Conservation (phyloP, 1,140 invertebrate genomes). For the Zophobas morio region DNA sequence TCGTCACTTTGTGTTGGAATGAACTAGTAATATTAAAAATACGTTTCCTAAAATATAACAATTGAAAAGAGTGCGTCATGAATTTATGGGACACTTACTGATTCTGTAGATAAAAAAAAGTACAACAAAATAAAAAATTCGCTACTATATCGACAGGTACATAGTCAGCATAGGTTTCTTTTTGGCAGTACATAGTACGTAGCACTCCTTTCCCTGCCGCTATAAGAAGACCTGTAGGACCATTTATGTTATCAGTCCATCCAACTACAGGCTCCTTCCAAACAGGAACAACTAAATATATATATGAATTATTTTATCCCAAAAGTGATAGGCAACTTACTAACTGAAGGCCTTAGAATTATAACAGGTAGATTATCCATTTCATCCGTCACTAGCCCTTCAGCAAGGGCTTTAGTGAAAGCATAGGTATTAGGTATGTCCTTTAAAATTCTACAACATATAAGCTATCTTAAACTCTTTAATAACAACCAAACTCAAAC, state of each 20-base stretch:
- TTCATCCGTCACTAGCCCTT: conserved; percentile 84
- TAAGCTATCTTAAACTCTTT: not conserved
- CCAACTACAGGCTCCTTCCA: conserved; percentile 87
- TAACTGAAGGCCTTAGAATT: conserved; percentile 92
- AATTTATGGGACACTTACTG: conserved; percentile 63
- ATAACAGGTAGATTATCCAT: conserved; percentile 84
- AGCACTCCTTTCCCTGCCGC: conserved; percentile 89
- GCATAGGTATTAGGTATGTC: conserved; percentile 92
- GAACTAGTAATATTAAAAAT: conserved; percentile 82
- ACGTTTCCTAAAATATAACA: not conserved
- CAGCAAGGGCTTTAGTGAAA: conserved; percentile 91
- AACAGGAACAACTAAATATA: conserved; percentile 78
- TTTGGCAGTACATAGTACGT: conserved; percentile 86
- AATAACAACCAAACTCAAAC: not conserved
- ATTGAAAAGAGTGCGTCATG: conserved; percentile 6
- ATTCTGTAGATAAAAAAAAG: conserved; percentile 74
- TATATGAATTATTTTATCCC: conserved; percentile 24
- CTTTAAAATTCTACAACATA: conserved; percentile 77
- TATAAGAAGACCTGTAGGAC: conserved; percentile 84
- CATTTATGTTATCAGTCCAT: conserved; percentile 96
- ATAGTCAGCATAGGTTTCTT: conserved; percentile 85
- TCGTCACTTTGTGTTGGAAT: conserved; percentile 85
- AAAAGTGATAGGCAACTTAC: conserved; percentile 67
- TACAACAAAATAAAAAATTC: conserved; percentile 81
- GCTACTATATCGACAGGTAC: conserved; percentile 88